Base-by-base conservation (phyloP, 2,797 vertebrate genomes). In the Lepilemur ruficaudatus region DNA sequence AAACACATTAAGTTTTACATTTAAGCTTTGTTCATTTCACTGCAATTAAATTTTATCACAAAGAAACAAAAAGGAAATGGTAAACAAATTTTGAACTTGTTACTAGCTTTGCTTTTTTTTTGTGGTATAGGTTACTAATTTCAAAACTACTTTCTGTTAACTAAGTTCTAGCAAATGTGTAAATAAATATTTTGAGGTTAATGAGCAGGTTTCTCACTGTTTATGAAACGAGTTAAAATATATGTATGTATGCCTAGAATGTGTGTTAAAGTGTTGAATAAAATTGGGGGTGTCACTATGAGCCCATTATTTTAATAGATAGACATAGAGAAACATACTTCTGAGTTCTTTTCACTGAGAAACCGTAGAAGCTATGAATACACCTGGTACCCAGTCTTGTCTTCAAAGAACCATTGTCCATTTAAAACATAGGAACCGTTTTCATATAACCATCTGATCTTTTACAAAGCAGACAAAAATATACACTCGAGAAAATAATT, bases 21-120 rank as follows among this genome's bases (percentile, higher is more conserved):
- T 91, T 72, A 79, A 57, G 55, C 35, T 61, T 85, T 57, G 12
- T 22, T 95, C 22, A 79, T 73, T 89, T 85, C 28, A 88, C 30
- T 93, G 11, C 50, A 85, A 89, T 91, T 85, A 63, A 86, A 57
- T 94, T 89, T 91, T 81, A 79, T 78, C 38, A 79, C 41, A 79
- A 85, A 88, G 57, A 85, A 85, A 89, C 38, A 38, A 84, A 93
- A 75, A 69, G 13, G 48, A 9, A 46, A 63, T 25, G 4, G 20
- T 48, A 80, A 94, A 86, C 9, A 95, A 67, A 69, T 96, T 43
- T 10, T 81, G 5, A 78, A 87, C 9, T 73, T 23, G 30, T 79
- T 63, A 72, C 22, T 61, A 70, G 23, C 5, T 80, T 93, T 83
- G 25, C 17, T 70, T 32, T 61, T 17, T n/a, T 78, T 63, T 35